phyloP scores from a whole-genome alignment of 1,140 invertebrate genomes.

The Holotrichia oblita region DNA sequence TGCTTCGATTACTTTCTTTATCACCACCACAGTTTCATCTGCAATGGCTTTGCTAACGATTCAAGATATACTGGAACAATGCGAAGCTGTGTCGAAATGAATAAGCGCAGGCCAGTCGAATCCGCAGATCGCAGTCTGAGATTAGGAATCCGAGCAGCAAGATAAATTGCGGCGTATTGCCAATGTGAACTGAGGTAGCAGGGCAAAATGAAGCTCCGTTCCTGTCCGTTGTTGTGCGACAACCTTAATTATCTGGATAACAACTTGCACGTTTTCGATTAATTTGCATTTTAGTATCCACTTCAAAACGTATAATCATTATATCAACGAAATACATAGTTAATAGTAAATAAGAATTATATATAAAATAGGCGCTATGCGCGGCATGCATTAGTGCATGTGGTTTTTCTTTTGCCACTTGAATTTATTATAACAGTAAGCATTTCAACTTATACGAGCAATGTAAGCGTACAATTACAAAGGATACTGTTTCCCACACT shows the following conservation, averaged over 20 bases:
- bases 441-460: too few relatives aligned
- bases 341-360: too few relatives aligned
- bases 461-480: too few relatives aligned
- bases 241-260: neutral
- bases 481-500: too few relatives aligned
- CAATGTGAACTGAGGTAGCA: neutral
- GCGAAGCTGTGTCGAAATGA: neutral
- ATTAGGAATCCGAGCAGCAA: neutral
- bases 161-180: constrained; percentile 15
- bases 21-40: neutral
- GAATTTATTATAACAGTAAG: too few relatives aligned
- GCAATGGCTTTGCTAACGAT: neutral
- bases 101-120: neutral
- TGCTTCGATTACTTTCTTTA: neutral
- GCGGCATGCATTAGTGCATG: too few relatives aligned
- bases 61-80: constrained; percentile 2
- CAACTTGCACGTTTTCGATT: neutral
- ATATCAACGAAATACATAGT: neutral
- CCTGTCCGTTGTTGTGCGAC: neutral
- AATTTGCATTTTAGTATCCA: neutral
- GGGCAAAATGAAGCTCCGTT: neutral
- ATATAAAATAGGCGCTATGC: too few relatives aligned
- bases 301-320: neutral
- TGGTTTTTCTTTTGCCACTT: too few relatives aligned
- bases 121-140: neutral